These are phyloP conservation scores for Acanthornis magna DNA, from an alignment of 2,797 vertebrate genomes.

Conservation along the genomic window DNA sequence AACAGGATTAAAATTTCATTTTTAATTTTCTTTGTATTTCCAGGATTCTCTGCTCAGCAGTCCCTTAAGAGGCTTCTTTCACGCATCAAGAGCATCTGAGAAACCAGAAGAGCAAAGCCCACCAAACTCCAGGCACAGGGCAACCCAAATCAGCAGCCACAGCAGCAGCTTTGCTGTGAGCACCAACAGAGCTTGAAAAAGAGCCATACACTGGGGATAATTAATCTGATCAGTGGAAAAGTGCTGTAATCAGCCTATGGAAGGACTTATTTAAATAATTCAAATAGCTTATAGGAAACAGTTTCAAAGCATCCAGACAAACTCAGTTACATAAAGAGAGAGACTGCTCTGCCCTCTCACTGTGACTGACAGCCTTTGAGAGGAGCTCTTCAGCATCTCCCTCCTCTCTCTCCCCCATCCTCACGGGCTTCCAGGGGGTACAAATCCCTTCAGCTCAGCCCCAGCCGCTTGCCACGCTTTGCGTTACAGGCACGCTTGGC, in stretches of 20 bases:
- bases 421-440: not conserved
- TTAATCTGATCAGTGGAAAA: constrained; percentile 43
- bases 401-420: not conserved
- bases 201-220: constrained; percentile 1
- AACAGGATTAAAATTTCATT: constrained; percentile 28
- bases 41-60: not conserved
- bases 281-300: constrained; percentile 37
- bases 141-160: not conserved
- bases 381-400: not conserved
- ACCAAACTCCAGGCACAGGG: not conserved
- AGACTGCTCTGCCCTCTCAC: not conserved
- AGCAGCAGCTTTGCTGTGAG: constrained; percentile 19
- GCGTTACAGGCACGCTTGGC: not conserved
- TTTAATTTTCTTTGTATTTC: constrained; percentile 46
- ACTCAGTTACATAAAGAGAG: not conserved
- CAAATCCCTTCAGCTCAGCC: not conserved
- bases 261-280: constrained; percentile 52
- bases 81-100: not conserved
- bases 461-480: not conserved
- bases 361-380: constrained; percentile 9
- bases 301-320: constrained; percentile 36
- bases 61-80: constrained; percentile 11
- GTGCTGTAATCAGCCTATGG: constrained; percentile 9
- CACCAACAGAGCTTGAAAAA: constrained; percentile 1
- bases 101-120: not conserved